Evolutionary conservation across 2,113 vertebrate genomes (phyloP).

Genomic region (Ophthalmotilapia sp.): DNA sequence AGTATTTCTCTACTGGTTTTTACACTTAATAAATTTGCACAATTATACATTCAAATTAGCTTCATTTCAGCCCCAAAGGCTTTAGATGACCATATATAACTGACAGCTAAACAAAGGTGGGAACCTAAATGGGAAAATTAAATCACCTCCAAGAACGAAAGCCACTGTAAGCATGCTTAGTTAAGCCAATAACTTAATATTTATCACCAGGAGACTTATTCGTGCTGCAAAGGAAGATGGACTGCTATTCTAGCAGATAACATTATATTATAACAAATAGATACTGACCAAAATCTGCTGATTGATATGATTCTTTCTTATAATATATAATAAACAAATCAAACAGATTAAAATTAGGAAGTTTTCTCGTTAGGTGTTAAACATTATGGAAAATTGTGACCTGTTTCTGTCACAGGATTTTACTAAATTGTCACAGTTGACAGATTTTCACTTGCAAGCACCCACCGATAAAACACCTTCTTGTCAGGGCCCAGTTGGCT

Average conservation of each 20-base stretch:
- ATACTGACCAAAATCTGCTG: background rate
- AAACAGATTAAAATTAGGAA: background rate
- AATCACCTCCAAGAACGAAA: background rate
- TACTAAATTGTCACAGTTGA: background rate
- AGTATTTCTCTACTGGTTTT: background rate
- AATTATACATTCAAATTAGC: slow-evolving; percentile 4
- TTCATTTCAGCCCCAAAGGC: background rate
- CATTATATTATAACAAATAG: background rate
- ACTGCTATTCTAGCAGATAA: background rate
- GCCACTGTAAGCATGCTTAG: background rate
- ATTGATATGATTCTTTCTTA: background rate
- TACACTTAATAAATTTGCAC: background rate
- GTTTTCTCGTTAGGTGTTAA: background rate
- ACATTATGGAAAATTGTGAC: background rate
- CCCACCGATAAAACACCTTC: background rate
- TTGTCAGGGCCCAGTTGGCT: background rate
- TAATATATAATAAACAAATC: background rate
- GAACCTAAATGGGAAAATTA: background rate
- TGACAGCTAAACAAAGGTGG: background rate
- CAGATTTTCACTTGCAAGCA: background rate
- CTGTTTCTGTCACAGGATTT: background rate
- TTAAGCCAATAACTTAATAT: background rate
- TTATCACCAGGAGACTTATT: background rate
- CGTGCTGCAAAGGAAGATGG: background rate
- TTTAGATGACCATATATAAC: background rate